These are phyloP conservation scores for Mustelus asterias DNA, from an alignment of 2,113 vertebrate species.

Conservation along the genomic window DNA sequence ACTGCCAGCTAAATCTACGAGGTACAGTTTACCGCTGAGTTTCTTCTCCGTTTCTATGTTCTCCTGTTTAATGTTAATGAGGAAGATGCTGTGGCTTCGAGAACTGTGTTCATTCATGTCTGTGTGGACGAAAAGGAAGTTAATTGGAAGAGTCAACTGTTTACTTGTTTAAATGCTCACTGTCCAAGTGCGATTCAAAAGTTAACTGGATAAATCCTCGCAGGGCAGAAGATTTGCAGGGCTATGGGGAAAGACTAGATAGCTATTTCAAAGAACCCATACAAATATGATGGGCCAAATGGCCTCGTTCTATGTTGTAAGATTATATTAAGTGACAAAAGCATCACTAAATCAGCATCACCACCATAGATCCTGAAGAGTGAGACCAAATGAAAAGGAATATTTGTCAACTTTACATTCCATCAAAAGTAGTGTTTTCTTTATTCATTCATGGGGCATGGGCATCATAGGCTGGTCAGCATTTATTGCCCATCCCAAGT, in stretches of 20 bases:
- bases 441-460: too few species aligned
- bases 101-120: slow-evolving; percentile 99
- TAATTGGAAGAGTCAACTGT: slow-evolving; percentile 18
- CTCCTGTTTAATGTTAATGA: slow-evolving; percentile 95
- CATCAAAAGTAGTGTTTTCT: too few species aligned
- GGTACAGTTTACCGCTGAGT: slow-evolving; percentile 88
- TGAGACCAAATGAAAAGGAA: neutral
- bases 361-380: neutral
- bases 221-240: neutral
- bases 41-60: slow-evolving; percentile 93
- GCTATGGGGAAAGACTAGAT: neutral
- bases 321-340: neutral
- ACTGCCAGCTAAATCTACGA: slow-evolving; percentile 91
- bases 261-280: neutral
- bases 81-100: slow-evolving; percentile 92
- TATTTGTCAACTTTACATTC: neutral
- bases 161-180: neutral
- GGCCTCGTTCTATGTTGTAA: neutral
- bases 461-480: too few species aligned
- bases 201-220: neutral
- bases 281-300: neutral
- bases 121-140: slow-evolving; percentile 50
- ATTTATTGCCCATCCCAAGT: too few species aligned
- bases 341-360: neutral
- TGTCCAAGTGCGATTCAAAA: neutral